Evolutionary conservation across 1,140 invertebrate species (phyloP).

Genomic region (roundworm (Caenorhabditis elegans)): WBcel235 BX284605.5:10912001-10912500

Average conservation of each 20-base stretch:
- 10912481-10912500: not conserved
- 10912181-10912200: too few relatives aligned
- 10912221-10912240: too few relatives aligned
- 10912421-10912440: not conserved
- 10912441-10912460: not conserved
- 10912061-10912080: too few relatives aligned
- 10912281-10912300: too few relatives aligned
- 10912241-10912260: too few relatives aligned
- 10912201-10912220: too few relatives aligned
- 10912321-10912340: not conserved
- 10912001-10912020: too few relatives aligned
- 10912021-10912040: too few relatives aligned
- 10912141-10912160: not conserved
- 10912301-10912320: not conserved
- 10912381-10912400: not conserved
- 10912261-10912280: too few relatives aligned
- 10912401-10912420: not conserved
- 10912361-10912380: not conserved
- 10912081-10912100: too few relatives aligned
- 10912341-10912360: not conserved
- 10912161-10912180: not conserved
- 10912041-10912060: too few relatives aligned
- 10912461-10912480: not conserved
- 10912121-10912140: not conserved
- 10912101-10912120: too few relatives aligned